These are phyloP conservation scores for Epistrophe eligans DNA, from an alignment of 2,888 invertebrate genomes.

Conservation along the genomic window DNA sequence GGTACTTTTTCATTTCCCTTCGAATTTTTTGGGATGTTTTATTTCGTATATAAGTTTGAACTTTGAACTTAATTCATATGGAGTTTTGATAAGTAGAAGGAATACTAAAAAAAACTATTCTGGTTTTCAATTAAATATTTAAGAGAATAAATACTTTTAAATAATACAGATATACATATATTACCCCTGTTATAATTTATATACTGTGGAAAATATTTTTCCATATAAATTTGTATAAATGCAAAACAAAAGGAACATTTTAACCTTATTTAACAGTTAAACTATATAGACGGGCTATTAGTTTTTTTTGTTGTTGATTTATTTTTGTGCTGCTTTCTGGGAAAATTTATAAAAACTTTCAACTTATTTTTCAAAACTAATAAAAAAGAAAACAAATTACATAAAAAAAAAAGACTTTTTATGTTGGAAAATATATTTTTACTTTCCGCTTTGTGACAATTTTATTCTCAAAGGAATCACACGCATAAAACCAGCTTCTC, in stretches of 20 bases:
- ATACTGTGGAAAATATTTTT: too few species aligned
- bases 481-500: neutral
- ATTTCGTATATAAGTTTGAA: neutral
- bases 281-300: too few species aligned
- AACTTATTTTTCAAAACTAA: neutral
- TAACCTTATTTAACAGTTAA: too few species aligned
- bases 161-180: too few species aligned
- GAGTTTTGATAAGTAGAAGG: neutral
- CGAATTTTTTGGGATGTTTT: neutral
- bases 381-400: too few species aligned
- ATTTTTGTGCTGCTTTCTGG: too few species aligned
- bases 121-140: too few species aligned
- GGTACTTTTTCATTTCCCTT: neutral
- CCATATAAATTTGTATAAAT: too few species aligned
- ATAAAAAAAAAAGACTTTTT: neutral
- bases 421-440: neutral
- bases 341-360: neutral
- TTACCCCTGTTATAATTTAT: too few species aligned
- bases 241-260: too few species aligned
- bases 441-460: neutral
- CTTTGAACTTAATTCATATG: neutral
- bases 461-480: neutral
- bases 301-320: too few species aligned
- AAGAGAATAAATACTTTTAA: too few species aligned
- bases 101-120: neutral